Conservation (phyloP, 2,113 vertebrate species). For the Chaetura pelagica region DNA sequence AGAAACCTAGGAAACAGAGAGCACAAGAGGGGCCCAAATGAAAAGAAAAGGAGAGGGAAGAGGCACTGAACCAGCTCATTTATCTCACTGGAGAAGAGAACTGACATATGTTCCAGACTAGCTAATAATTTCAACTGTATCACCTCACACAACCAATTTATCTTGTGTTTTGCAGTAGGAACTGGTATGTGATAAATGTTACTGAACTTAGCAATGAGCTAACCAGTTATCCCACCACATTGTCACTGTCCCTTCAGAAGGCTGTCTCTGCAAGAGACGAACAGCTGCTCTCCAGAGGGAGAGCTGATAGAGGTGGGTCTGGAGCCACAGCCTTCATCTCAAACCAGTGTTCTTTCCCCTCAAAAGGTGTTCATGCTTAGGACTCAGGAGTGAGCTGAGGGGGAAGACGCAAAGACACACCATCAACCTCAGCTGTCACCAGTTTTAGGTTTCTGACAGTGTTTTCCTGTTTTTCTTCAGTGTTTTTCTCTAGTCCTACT, state of each 20-base stretch:
- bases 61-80: not conserved
- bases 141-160: not conserved
- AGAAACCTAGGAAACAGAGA: not conserved
- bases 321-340: not conserved
- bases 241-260: not conserved
- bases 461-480: not conserved
- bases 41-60: not conserved
- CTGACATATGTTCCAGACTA: not conserved
- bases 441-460: not conserved
- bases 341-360: not conserved
- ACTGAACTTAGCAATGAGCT: not conserved
- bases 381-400: not conserved
- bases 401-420: not conserved
- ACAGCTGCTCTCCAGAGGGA: not conserved
- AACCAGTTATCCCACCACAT: not conserved
- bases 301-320: not conserved
- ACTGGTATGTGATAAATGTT: rapidly evolving
- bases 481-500: not conserved
- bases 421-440: not conserved
- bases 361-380: rapidly evolving
- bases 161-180: not conserved
- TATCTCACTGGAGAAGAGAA: not conserved
- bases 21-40: not conserved
- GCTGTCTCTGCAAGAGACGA: not conserved
- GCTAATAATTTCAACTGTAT: not conserved